These are phyloP conservation scores for Cryptocheilus praepositus DNA, from an alignment of 2,888 invertebrate species.

Conservation along the genomic window DNA sequence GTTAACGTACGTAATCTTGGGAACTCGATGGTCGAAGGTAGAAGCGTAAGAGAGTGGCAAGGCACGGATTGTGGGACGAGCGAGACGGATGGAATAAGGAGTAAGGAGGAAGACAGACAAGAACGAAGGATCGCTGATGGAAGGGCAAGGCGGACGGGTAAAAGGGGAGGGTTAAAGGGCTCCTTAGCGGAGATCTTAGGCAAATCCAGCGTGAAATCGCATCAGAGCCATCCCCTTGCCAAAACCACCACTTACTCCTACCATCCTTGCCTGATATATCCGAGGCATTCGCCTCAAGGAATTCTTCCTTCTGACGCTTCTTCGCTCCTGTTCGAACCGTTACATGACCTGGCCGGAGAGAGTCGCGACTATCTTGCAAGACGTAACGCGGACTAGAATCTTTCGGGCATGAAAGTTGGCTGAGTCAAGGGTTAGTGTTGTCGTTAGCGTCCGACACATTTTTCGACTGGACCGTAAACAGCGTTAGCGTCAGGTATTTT, in stretches of 20 bases:
- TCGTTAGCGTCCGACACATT: too few relatives aligned
- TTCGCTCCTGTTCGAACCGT: conserved; percentile 27
- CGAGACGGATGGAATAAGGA: conserved; percentile 43
- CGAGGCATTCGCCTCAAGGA: conserved; percentile 42
- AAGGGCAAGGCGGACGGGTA: conserved; percentile 55
- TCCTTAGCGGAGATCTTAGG: conserved; percentile 79
- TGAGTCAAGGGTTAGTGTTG: too few relatives aligned
- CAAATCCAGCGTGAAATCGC: conserved; percentile 83
- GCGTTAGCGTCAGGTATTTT: too few relatives aligned
- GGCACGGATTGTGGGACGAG: conserved; percentile 18
- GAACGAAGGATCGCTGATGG: conserved; percentile 53
- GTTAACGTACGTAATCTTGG: conserved; percentile 59
- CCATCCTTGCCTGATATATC: conserved; percentile 54
- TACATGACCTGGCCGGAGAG: conserved; percentile 2
- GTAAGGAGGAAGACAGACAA: conserved; percentile 50
- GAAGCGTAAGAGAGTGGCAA: conserved; percentile 1
- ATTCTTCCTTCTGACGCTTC: conserved; percentile 42
- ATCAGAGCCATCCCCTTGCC: conserved; percentile 76
- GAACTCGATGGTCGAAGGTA: neutral
- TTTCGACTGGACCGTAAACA: too few relatives aligned
- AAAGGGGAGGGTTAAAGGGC: conserved; percentile 69
- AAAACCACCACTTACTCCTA: conserved; percentile 74
- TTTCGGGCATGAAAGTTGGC: too few relatives aligned
- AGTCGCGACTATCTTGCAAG: too few relatives aligned
- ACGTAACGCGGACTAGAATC: too few relatives aligned